Conservation (phyloP, 1,140 invertebrate species). For the Agrypnia vestita region DNA sequence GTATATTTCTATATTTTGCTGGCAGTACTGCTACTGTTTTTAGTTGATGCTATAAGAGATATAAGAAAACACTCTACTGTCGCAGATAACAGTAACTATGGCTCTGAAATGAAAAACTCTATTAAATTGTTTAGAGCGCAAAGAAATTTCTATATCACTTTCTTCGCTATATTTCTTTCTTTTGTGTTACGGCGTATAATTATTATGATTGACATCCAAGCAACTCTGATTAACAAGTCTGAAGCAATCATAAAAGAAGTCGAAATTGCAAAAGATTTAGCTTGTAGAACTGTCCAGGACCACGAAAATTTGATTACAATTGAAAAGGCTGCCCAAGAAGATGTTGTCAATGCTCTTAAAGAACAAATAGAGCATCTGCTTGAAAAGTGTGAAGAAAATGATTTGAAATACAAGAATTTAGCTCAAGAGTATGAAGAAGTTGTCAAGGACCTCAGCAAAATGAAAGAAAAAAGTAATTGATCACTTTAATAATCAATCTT, state of each 20-base stretch:
- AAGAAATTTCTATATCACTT: constrained; percentile 70
- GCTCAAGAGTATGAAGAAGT: constrained; percentile 18
- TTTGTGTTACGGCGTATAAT: constrained; percentile 68
- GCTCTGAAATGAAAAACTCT: constrained; percentile 67
- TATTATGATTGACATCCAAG: constrained; percentile 68
- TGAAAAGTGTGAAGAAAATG: constrained; percentile 18
- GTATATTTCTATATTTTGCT: constrained; percentile 68
- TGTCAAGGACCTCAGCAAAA: constrained; percentile 5
- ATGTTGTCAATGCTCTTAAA: constrained; percentile 25
- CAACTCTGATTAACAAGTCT: constrained; percentile 66
- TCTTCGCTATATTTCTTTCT: constrained; percentile 69
- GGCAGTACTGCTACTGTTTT: constrained; percentile 65
- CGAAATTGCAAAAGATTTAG: constrained; percentile 37
- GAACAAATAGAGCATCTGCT: constrained; percentile 32
- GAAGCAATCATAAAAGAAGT: constrained; percentile 68
- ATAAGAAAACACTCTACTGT: constrained; percentile 68
- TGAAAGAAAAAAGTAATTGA: constrained; percentile 24
- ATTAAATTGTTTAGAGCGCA: constrained; percentile 69
- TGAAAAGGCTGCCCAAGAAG: constrained; percentile 42
- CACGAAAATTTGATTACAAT: constrained; percentile 46
- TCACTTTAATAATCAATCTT: background rate
- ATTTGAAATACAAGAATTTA: constrained; percentile 10
- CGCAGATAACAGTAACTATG: constrained; percentile 62
- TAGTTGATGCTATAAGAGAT: constrained; percentile 68
- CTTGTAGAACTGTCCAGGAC: constrained; percentile 39